Percentiles rank a stretch among this genome's conserved stretches.
phyloP scores from a whole-genome alignment of 2,888 invertebrate genomes.

The Limenitis arthemis region DNA sequence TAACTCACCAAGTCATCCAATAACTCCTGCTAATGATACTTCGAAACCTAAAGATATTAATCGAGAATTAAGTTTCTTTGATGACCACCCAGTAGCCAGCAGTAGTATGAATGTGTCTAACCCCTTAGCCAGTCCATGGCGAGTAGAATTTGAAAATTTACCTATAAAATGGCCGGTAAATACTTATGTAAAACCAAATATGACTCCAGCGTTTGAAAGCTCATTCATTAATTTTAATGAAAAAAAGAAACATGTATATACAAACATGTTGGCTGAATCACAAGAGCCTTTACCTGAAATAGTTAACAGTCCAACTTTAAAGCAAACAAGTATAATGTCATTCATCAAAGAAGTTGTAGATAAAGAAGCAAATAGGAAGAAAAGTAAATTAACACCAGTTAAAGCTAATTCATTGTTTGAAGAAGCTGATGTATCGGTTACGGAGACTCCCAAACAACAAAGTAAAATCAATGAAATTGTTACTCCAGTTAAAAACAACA shows the following conservation, averaged over 20 bases:
- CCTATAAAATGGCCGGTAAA: conserved; percentile 63
- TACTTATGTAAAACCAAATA: conserved; percentile 59
- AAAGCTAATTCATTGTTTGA: conserved; percentile 43
- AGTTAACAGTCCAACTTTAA: conserved; percentile 39
- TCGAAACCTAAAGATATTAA: conserved; percentile 41
- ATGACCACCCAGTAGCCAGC: conserved; percentile 57
- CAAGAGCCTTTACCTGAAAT: conserved; percentile 39
- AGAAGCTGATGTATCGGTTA: conserved; percentile 27
- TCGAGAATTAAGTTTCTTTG: conserved; percentile 46
- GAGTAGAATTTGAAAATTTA: conserved; percentile 54
- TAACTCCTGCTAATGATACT: conserved; percentile 36
- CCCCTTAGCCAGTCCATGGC: conserved; percentile 61
- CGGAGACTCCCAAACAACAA: conserved; percentile 21
- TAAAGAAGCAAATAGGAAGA: conserved; percentile 45
- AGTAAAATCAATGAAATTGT: conserved; percentile 11
- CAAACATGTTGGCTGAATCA: conserved; percentile 42
- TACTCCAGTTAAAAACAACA: conserved; percentile 23
- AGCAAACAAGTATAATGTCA: conserved; percentile 61
- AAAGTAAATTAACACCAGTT: conserved; percentile 36
- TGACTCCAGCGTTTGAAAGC: conserved; percentile 65
- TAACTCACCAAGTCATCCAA: conserved; percentile 37
- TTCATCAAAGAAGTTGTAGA: conserved; percentile 58
- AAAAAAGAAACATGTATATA: conserved; percentile 61
- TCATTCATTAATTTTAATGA: conserved; percentile 53
- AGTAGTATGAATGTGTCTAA: conserved; percentile 59